Percentiles rank a stretch among this genome's conserved stretches.
These are phyloP conservation scores for Sebastes umbrosus DNA, from an alignment of 2,797 vertebrate genomes.

Conservation along the genomic window DNA sequence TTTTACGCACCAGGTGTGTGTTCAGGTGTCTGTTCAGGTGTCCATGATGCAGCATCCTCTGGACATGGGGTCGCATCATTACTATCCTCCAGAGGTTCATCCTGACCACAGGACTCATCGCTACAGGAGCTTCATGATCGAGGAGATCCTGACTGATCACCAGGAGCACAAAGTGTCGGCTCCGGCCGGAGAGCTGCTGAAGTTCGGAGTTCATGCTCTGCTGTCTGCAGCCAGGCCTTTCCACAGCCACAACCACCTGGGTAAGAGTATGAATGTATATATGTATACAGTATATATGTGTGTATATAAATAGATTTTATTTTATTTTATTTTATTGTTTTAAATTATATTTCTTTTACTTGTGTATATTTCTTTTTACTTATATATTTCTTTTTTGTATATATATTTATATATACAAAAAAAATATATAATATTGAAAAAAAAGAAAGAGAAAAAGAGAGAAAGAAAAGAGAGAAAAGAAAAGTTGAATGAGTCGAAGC, in stretches of 20 bases:
- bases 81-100: conserved; percentile 88
- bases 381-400: too few species aligned
- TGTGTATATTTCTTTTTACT: too few species aligned
- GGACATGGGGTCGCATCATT: conserved; percentile 91
- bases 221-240: conserved; percentile 89
- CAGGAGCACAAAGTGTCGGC: conserved; percentile 88
- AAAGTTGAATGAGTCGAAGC: too few species aligned
- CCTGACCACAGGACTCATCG: conserved; percentile 92
- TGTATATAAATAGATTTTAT: too few species aligned
- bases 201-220: conserved; percentile 95
- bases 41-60: conserved; percentile 91
- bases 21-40: conserved; percentile 1
- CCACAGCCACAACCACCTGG: conserved; percentile 93
- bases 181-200: conserved; percentile 90
- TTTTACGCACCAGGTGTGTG: conserved; percentile 1
- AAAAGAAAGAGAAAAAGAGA: too few species aligned
- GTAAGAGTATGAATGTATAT: conserved; percentile 73
- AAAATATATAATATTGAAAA: too few species aligned
- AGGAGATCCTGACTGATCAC: conserved; percentile 96
- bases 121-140: conserved; percentile 98
- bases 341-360: too few species aligned
- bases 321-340: too few species aligned
- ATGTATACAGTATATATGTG: too few species aligned
- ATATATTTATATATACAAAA: neutral
- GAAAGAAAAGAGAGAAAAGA: too few species aligned